Conservation (phyloP, 2,888 invertebrate genomes). For the Ormia ochracea region DNA sequence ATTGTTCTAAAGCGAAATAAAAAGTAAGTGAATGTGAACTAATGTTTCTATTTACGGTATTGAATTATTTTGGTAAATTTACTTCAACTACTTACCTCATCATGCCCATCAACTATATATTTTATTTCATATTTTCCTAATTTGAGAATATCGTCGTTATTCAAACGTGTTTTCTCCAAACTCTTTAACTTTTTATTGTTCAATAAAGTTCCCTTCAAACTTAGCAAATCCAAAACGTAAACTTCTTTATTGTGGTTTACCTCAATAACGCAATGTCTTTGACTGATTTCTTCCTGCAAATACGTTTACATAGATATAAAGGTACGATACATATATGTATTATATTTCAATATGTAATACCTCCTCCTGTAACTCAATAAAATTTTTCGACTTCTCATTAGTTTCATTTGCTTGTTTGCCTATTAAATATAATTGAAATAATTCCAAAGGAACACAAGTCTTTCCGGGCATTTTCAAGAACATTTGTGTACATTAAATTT, state of each 20-base stretch:
- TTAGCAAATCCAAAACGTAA: slow-evolving; percentile 63
- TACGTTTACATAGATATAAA: neutral
- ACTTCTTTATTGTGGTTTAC: slow-evolving; percentile 21
- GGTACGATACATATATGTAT: neutral
- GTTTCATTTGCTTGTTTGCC: slow-evolving; percentile 6
- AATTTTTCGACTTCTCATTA: neutral
- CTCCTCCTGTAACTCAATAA: slow-evolving; percentile 19
- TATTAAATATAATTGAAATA: slow-evolving; percentile 45
- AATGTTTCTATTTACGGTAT: no score
- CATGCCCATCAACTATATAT: slow-evolving; percentile 4
- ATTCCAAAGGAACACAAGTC: slow-evolving; percentile 9
- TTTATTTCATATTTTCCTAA: slow-evolving; percentile 46
- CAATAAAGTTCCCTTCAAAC: slow-evolving; percentile 63
- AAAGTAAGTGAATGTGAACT: neutral
- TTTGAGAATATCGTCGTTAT: slow-evolving; percentile 46
- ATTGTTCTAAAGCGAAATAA: slow-evolving; percentile 38
- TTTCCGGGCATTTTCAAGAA: slow-evolving; percentile 33
- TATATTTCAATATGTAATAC: slow-evolving; percentile 3
- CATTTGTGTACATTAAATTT: slow-evolving; percentile 14
- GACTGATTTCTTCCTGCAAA: slow-evolving; percentile 58
- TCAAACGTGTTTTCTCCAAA: slow-evolving; percentile 45
- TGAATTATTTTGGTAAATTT: neutral
- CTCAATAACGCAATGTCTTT: slow-evolving; percentile 64
- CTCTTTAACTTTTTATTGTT: slow-evolving; percentile 56
- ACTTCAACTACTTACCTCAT: slow-evolving; percentile 12